Evolutionary conservation across 2,888 invertebrate species (phyloP).

Genomic region (Melanotus villosus): DNA sequence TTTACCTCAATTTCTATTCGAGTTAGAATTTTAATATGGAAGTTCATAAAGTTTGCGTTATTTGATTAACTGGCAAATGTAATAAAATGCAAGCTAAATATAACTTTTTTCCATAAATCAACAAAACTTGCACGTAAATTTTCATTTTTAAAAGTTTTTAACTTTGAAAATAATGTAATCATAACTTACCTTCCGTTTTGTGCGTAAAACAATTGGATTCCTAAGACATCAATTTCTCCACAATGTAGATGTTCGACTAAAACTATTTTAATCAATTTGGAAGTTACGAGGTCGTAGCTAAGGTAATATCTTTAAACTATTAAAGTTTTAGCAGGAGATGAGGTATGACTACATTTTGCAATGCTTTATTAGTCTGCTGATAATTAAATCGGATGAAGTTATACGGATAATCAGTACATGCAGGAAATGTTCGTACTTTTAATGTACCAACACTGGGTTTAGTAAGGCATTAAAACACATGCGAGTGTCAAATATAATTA

Average conservation of each 20-base stretch:
- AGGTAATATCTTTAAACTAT: constrained; percentile 27
- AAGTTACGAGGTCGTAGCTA: constrained; percentile 19
- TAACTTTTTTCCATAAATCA: no score
- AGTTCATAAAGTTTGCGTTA: no score
- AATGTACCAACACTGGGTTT: background rate
- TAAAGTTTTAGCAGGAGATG: constrained; percentile 25
- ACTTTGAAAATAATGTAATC: no score
- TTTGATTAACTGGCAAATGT: no score
- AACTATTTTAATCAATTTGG: constrained; percentile 38
- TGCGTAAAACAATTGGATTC: background rate
- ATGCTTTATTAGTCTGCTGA: constrained; percentile 25
- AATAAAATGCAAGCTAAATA: no score
- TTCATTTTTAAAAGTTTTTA: no score
- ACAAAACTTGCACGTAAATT: no score
- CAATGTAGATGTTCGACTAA: constrained; percentile 15
- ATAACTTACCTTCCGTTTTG: no score
- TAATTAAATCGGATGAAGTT: constrained; percentile 25
- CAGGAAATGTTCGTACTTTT: constrained; percentile 2
- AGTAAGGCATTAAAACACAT: background rate
- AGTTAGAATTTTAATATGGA: no score
- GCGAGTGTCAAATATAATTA: background rate
- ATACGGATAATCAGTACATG: constrained; percentile 16
- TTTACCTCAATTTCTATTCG: no score
- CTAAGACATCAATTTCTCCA: constrained; percentile 13
- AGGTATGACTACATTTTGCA: constrained; percentile 10